phyloP scores from a whole-genome alignment of 2,888 invertebrate genomes.

The Thereva nobilitata region DNA sequence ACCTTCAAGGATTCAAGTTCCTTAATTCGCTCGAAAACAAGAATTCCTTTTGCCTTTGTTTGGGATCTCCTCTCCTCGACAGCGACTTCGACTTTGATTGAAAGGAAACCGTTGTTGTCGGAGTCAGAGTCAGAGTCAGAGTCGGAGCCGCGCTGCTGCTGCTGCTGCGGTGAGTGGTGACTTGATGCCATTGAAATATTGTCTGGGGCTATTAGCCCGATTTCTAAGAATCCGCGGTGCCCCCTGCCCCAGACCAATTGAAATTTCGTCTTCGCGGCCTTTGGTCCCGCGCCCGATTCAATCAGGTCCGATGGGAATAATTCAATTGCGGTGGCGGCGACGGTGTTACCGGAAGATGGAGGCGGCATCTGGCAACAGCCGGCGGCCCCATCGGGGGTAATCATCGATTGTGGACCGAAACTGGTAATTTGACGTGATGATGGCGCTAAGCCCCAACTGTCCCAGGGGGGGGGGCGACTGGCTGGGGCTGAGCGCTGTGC shows the following conservation, averaged over 20 bases:
- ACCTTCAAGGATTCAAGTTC: too few species aligned
- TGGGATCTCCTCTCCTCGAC: too few species aligned
- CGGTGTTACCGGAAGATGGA: conserved; percentile 30
- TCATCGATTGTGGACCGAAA: background rate
- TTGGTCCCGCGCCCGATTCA: background rate
- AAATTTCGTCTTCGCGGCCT: background rate
- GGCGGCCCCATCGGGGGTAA: conserved; percentile 6
- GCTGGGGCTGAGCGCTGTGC: background rate
- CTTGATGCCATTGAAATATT: background rate
- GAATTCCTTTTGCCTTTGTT: too few species aligned
- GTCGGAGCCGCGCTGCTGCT: background rate
- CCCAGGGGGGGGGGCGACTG: background rate
- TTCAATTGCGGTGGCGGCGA: conserved; percentile 6
- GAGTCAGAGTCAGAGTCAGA: background rate
- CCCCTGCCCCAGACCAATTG: conserved; percentile 17
- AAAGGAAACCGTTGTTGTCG: conserved; percentile 23
- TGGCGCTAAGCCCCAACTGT: conserved; percentile 28
- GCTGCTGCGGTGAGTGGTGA: background rate
- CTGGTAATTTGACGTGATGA: conserved; percentile 1
- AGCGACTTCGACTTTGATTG: conserved; percentile 6
- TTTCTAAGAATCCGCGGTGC: conserved; percentile 14
- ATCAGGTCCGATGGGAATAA: conserved; percentile 8
- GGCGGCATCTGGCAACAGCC: conserved; percentile 25
- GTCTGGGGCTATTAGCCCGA: conserved; percentile 22
- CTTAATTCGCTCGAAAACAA: too few species aligned